Evolutionary conservation across 2,888 invertebrate genomes (phyloP).

Genomic region (Epirrita christyi): DNA sequence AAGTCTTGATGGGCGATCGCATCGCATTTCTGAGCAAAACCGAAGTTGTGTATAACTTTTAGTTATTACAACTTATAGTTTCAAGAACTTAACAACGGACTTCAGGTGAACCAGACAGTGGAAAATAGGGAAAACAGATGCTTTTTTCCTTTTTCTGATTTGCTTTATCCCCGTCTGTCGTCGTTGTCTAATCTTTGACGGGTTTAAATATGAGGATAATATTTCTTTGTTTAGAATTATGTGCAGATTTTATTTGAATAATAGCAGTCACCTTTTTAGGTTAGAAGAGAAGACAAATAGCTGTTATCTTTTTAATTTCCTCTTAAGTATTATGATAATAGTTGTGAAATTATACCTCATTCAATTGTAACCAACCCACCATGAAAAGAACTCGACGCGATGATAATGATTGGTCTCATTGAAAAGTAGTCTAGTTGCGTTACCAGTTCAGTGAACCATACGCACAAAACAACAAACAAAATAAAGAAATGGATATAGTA

Average conservation of each 20-base stretch:
- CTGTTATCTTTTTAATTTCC: too few species aligned
- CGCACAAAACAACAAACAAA: not conserved
- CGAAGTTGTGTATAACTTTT: conserved; percentile 14
- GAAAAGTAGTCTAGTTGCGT: not conserved
- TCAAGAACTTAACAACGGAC: conserved; percentile 17
- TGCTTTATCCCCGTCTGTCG: not conserved
- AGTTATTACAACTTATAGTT: conserved; percentile 13
- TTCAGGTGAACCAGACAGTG: conserved; percentile 20
- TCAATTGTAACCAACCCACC: too few species aligned
- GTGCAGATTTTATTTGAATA: not conserved
- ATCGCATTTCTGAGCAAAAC: conserved; percentile 16
- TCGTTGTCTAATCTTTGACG: conserved; percentile 5
- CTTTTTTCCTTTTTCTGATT: not conserved
- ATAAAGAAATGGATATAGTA: not conserved
- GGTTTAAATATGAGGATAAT: conserved; percentile 4
- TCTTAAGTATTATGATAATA: too few species aligned
- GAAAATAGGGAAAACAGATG: conserved; percentile 2
- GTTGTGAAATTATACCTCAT: too few species aligned
- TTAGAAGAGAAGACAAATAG: too few species aligned
- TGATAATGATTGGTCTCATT: not conserved
- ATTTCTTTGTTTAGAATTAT: not conserved
- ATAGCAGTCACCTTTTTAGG: too few species aligned
- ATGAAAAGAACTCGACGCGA: not conserved
- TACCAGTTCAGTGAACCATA: not conserved
- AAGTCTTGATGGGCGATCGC: conserved; percentile 15